Percentiles rank a stretch among this genome's conserved stretches.
phyloP scores from a whole-genome alignment of 2,113 vertebrate species.

The Ctenomys sociabilis region DNA sequence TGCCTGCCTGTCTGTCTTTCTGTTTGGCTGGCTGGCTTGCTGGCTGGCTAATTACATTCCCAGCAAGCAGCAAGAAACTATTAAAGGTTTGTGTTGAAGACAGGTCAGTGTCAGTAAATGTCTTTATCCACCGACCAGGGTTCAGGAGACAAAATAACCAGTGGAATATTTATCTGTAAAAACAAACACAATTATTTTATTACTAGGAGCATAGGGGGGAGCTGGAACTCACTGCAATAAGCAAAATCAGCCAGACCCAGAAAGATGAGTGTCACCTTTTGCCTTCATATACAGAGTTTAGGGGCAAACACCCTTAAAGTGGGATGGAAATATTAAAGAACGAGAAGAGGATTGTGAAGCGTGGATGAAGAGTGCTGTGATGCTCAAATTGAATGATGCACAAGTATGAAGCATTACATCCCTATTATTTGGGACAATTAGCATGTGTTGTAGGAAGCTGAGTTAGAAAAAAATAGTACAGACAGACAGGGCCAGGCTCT shows the following conservation, averaged over 20 bases:
- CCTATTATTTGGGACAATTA: not conserved
- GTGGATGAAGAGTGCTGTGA: not conserved
- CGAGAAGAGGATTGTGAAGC: not conserved
- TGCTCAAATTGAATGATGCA: not conserved
- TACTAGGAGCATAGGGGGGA: too few species aligned
- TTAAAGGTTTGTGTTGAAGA: not conserved
- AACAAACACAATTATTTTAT: not conserved
- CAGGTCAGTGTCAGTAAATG: fast-evolving
- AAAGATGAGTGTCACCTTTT: not conserved
- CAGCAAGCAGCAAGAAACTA: not conserved
- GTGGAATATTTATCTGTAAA: not conserved
- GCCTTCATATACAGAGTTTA: too few species aligned
- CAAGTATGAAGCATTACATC: not conserved
- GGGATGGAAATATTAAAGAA: not conserved
- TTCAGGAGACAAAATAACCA: not conserved
- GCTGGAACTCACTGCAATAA: not conserved
- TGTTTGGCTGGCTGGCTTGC: not conserved
- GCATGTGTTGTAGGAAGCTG: too few species aligned
- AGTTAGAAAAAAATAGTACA: too few species aligned
- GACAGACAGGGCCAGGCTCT: too few species aligned
- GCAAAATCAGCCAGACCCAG: not conserved
- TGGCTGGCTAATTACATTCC: not conserved
- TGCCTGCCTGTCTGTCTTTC: not conserved
- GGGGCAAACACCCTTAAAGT: not conserved
- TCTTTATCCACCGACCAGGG: not conserved